Evolutionary conservation across 2,888 invertebrate species (phyloP).

Genomic region (Fabriciana adippe): DNA sequence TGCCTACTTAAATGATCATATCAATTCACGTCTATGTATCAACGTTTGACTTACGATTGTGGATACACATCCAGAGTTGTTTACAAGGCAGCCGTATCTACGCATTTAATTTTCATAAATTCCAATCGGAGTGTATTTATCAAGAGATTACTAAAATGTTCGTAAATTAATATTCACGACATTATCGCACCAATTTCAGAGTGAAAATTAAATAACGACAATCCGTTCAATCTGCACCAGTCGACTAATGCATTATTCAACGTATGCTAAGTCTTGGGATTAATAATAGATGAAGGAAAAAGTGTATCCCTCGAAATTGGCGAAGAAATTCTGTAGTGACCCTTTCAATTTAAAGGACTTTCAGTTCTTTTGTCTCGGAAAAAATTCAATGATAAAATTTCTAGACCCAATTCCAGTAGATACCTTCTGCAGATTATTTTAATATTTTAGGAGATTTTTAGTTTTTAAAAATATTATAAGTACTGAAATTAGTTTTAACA

Average conservation of each 20-base stretch:
- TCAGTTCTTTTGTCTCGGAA: slow-evolving; percentile 19
- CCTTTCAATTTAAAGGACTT: slow-evolving; percentile 22
- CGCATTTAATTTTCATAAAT: not conserved
- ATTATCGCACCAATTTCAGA: slow-evolving; percentile 43
- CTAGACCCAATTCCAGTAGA: slow-evolving; percentile 5
- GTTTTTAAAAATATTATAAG: too few relatives aligned
- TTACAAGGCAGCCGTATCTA: not conserved
- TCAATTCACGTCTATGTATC: not conserved
- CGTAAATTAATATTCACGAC: slow-evolving; percentile 34
- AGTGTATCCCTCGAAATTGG: slow-evolving; percentile 62
- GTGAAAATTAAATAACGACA: slow-evolving; percentile 70
- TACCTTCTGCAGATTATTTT: too few relatives aligned
- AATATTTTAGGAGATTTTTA: too few relatives aligned
- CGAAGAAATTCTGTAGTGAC: slow-evolving; percentile 39
- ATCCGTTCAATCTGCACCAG: slow-evolving; percentile 65
- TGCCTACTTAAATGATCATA: too few relatives aligned
- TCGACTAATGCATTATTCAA: slow-evolving; percentile 69
- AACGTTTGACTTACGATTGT: not conserved
- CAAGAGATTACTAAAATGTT: slow-evolving; percentile 1
- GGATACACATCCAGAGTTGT: not conserved
- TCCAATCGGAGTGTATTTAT: slow-evolving; percentile 9
- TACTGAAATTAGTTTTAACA: too few relatives aligned
- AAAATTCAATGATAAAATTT: slow-evolving; percentile 16
- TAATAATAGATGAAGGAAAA: slow-evolving; percentile 72
- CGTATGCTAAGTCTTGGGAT: slow-evolving; percentile 69